Evolutionary conservation across 1,140 invertebrate genomes (phyloP), one percentile per base, ranked within the genome.

Genomic region (Phocides pigmalion): DNA sequence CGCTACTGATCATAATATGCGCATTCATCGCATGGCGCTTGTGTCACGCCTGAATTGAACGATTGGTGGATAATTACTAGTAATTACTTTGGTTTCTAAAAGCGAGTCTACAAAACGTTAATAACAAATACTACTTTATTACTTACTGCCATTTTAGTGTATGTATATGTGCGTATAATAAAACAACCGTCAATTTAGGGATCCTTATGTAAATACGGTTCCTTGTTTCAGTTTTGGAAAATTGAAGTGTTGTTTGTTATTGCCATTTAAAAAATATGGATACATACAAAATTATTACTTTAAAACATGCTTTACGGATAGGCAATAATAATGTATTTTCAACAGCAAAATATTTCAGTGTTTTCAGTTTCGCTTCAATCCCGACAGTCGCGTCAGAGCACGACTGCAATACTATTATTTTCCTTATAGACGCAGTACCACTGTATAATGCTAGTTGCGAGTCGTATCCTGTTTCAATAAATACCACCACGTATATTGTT

Each of bases 21-120:
- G 22, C 41, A 46, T 2, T 19, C 25, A 44, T 44, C 39, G 22
- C 41, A 25, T 44, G 22, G 41, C 41, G 54, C 54, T 58, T 44
- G 41, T 58, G 19, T 58, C 54, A 58, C 54, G 54, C 19, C 39
- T 58, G 54, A 58, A 20, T 58, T 46, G 54, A 44, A 41, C 41
- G 39, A 58, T 44, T 28, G 20, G 54, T 56, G 9, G 53, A 56
- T 56, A 56, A 56, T 56, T 56, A 56, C 53, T 28, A 17, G 41
- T 46, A 42, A 58, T 58, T 46, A 42, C 54, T 58, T 58, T 22
- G 22, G 44, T 58, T 58, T 41, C 46, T 44, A 58, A 56, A 56
- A 15, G 46, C 16, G 46, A 58, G 54, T 44, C 54, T 16, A 16
- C 19, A 15, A 58, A 39, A 44, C 4, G 41, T 58, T 32, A 46